A percentile compares a stretch with the other conserved stretches of the same genome.
phyloP scores from a whole-genome alignment of 2,113 vertebrate genomes.

The Protobothrops flavoviridis region DNA sequence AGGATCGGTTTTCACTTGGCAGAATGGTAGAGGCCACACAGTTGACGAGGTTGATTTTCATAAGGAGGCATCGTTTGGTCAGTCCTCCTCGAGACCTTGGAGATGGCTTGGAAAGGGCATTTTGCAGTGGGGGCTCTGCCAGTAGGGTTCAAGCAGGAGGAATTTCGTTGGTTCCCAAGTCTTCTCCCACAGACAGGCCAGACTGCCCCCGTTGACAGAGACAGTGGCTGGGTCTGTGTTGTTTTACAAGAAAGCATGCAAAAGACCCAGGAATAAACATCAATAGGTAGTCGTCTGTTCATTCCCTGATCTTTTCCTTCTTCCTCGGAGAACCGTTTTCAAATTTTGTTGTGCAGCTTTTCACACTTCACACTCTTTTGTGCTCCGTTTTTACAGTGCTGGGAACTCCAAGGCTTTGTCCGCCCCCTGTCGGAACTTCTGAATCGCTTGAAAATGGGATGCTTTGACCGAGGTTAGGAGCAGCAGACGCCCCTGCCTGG shows the following conservation, averaged over 20 bases:
- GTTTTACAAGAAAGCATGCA: neutral
- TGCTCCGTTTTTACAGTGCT: conserved; percentile 72
- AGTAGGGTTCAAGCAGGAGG: neutral
- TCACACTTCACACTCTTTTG: neutral
- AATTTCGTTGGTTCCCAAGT: no score
- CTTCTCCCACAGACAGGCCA: no score
- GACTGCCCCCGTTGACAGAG: neutral
- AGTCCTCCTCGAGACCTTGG: neutral
- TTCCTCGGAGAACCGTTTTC: neutral
- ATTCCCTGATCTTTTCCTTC: neutral
- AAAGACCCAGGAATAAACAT: neutral
- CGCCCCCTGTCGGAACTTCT: conserved; percentile 84
- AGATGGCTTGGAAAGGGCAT: neutral
- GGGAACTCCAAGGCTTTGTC: conserved; percentile 87
- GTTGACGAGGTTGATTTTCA: neutral
- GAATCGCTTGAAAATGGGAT: conserved; percentile 84
- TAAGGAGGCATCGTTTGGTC: neutral
- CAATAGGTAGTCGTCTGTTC: neutral
- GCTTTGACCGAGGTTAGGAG: conserved; percentile 84
- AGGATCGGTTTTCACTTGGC: neutral
- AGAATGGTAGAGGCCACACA: neutral
- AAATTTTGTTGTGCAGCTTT: neutral
- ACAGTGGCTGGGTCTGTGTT: neutral
- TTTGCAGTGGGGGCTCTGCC: neutral
- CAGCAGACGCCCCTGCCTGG: neutral